Conservation (phyloP, 2,113 vertebrate species). For the Thunnus maccoyii region DNA sequence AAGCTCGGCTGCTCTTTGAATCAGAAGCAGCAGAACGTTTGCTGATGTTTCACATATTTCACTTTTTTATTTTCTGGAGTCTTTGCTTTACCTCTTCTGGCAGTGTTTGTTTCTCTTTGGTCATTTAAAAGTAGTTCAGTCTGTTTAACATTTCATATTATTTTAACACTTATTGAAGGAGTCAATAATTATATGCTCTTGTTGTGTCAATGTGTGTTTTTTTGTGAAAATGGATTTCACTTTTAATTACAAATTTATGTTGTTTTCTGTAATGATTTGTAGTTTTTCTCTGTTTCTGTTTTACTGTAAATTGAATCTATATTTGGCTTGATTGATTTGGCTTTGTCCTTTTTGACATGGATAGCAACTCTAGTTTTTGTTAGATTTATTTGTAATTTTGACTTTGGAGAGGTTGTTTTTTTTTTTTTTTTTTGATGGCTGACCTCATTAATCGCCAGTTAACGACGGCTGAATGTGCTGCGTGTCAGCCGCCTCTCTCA, state of each 20-base stretch:
- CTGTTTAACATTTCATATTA: too few species aligned
- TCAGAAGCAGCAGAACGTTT: too few species aligned
- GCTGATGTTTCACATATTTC: too few species aligned
- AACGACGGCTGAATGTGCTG: slow-evolving; percentile 68
- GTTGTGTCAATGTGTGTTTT: not conserved
- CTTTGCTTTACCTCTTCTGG: too few species aligned
- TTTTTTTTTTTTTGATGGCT: not conserved
- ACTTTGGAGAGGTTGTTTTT: slow-evolving; percentile 8
- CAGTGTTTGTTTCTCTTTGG: too few species aligned
- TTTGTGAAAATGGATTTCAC: not conserved
- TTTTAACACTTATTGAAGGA: too few species aligned
- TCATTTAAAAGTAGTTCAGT: too few species aligned
- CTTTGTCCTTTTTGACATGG: too few species aligned
- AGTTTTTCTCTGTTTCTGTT: not conserved
- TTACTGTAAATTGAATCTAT: not conserved
- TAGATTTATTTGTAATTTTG: slow-evolving; percentile 38
- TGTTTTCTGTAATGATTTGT: not conserved
- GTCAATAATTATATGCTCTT: too few species aligned
- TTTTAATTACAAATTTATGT: not conserved
- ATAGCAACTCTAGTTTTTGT: slow-evolving; percentile 5
- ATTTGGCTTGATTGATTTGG: not conserved
- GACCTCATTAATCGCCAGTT: slow-evolving; percentile 72
- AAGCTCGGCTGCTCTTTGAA: too few species aligned
- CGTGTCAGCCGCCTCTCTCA: slow-evolving; percentile 63
- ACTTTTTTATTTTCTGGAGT: too few species aligned